Base-by-base conservation (phyloP, 1,140 invertebrate species). In the Limonius californicus region DNA sequence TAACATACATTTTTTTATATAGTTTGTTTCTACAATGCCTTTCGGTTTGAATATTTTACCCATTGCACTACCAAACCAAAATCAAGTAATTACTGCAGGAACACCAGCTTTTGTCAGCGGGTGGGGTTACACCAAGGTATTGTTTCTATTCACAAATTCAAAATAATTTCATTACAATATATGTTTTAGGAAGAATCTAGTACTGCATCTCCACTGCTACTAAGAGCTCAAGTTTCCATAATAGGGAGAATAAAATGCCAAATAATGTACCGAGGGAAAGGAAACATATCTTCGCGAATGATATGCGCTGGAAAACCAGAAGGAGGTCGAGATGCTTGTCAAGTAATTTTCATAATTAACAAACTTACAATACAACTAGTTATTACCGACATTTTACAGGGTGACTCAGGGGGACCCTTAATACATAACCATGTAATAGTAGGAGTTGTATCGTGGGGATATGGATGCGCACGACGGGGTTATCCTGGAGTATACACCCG, bases 401-500 rank as follows among this genome's bases (percentile, higher is more conserved):
- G 59, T 0, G 62, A 65, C 65, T 53, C 69, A 81, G 81, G 81
- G 35, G 79, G 79, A 4, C 79, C 80, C 11, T 68, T 81, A 1
- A 67, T 72, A 0, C 54, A 58, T 6, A 61, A 72, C 43, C 65
- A 66, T 1, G 63, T 54, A 7, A 39, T 64, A 47, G 83, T 90
- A 57, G 90, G 90, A 1, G 80, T 92, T 0, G 88, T 91, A 0
- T 91, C 88, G 11, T 91, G 85, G 65, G 89, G 90, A 0, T 83
- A 80, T 43, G 79, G 82, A 72, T 92, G 91, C 74, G 91, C 89
- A 57, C 82, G 87, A 75, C 76, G 84, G 47, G 85, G 87, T 63
- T 85, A 83, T 72, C 85, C 92, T 7, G 86, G 92, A 9, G 86
- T 94, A 54, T 92, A 94, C 78, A 84, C 89, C 12, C 81, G 86